Base-by-base conservation (phyloP, 2,888 invertebrate genomes). In the Caenorhabditis becei region DNA sequence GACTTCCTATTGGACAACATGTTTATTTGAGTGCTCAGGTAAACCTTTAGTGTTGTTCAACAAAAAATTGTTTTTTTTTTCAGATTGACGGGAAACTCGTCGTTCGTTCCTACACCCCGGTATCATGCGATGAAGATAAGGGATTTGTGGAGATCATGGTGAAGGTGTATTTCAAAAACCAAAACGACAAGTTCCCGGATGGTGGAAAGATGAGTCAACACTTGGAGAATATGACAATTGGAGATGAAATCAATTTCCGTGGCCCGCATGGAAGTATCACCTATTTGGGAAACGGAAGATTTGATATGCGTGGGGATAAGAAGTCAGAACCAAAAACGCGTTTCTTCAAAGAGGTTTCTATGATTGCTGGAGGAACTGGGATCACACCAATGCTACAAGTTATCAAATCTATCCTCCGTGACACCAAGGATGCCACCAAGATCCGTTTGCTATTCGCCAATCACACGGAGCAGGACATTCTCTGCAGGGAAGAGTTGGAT, bases 311-410 rank as follows among this genome's bases (percentile, higher is more conserved):
- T 10, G 94, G 96, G 85, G 93, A 96, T 82, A 95, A 97, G 88
- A 97, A 97, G 92, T 94, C 95, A 89, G 95, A 96, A 16, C 95
- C 97, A 10, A 80, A 82, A 35, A 24, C 49, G 32, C 61, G 71
- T 2, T 23, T 44, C 16, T 89, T 87, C 82, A 90, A 96, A 96
- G 0, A 93, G 93, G 77, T 96, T 97, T 92, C 93, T 94, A 95
- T 99, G 96, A 96, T 99, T 92, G 97, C 99, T 87, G 97, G 95
- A n/a, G 93, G 93, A 44, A 93, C 93, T 32, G 97, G 98, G 86
- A 97, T 99, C 84, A 96, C 99, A 28, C 99, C 99, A 72, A 97
- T 99, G 97, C 93, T 97, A 71, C 99, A 99, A 77, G 84, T 99
- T 75, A 93, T 97, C 18, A 94, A 95, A 49, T 95, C 96, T 87